Conservation (phyloP, 2,888 invertebrate species). For the Brassicogethes aeneus region DNA sequence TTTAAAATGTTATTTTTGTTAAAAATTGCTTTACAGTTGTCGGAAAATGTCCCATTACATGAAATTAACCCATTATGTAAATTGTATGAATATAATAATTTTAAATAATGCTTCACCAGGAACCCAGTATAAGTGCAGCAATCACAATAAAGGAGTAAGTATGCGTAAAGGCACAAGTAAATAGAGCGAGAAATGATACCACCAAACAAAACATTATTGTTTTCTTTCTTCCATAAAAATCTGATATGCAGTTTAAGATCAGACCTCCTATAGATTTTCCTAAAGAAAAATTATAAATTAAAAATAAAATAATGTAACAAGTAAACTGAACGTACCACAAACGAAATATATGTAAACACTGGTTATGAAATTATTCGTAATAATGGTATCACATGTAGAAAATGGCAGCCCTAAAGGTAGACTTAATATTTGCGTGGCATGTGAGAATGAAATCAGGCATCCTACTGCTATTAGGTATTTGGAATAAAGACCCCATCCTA, state of each 20-base stretch:
- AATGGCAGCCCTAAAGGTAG: slow-evolving; percentile 30
- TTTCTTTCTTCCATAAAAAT: slow-evolving; percentile 37
- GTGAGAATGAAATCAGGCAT: slow-evolving; percentile 25
- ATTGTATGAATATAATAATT: slow-evolving; percentile 2
- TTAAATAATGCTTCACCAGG: slow-evolving; percentile 32
- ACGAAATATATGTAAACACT: not conserved
- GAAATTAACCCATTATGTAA: too few species aligned
- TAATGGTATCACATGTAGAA: slow-evolving; percentile 27
- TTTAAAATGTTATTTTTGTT: too few species aligned
- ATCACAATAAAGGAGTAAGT: slow-evolving; percentile 32
- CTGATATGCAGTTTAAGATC: slow-evolving; percentile 32
- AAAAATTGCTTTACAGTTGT: too few species aligned
- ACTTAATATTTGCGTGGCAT: slow-evolving; percentile 24
- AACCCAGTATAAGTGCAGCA: slow-evolving; percentile 36
- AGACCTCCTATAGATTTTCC: slow-evolving; percentile 37
- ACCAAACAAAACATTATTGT: slow-evolving; percentile 34
- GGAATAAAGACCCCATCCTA: slow-evolving; percentile 37
- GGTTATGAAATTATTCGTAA: slow-evolving; percentile 12
- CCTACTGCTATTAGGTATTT: slow-evolving; percentile 30
- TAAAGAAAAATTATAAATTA: slow-evolving; percentile 15
- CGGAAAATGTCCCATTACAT: too few species aligned
- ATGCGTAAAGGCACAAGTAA: slow-evolving; percentile 37
- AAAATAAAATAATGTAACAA: too few species aligned
- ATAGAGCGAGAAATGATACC: slow-evolving; percentile 34
- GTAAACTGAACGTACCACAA: slow-evolving; percentile 3